phyloP scores from a whole-genome alignment of 2,888 invertebrate species.

The Metopia argyrocephala region DNA sequence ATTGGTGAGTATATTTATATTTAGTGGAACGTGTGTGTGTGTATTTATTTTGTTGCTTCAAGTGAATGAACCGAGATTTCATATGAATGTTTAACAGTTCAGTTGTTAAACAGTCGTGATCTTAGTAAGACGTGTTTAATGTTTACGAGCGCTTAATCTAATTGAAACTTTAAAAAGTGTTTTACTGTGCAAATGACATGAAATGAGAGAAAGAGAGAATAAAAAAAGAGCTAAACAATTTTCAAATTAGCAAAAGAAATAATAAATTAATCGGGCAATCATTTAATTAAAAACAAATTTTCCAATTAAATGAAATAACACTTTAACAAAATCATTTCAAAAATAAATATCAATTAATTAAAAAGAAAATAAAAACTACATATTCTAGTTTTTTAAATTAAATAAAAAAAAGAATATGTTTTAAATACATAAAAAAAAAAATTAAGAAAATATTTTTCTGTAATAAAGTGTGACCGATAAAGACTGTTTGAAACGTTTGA shows the following conservation, averaged over 20 bases:
- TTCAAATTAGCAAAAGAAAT: conserved; percentile 68
- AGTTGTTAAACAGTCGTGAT: conserved; percentile 79
- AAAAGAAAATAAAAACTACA: conserved; percentile 4
- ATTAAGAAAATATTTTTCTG: conserved; percentile 40
- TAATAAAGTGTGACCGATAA: too few relatives aligned
- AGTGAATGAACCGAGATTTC: conserved; percentile 67
- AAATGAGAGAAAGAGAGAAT: neutral
- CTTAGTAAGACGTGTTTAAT: conserved; percentile 77
- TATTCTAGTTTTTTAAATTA: conserved; percentile 6
- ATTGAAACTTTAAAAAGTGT: conserved; percentile 44
- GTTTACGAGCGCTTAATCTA: conserved; percentile 65
- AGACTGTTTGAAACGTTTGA: too few relatives aligned
- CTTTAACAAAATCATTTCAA: conserved; percentile 18
- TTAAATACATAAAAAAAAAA: conserved; percentile 47
- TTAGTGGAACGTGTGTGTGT: conserved; percentile 3
- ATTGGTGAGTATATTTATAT: conserved; percentile 32
- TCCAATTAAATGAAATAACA: conserved; percentile 58
- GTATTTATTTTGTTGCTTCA: conserved; percentile 20
- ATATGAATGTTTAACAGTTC: conserved; percentile 68
- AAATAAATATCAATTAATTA: neutral
- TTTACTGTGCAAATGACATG: conserved; percentile 9
- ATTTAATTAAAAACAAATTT: conserved; percentile 72
- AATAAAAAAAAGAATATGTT: conserved; percentile 66
- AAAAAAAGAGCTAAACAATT: conserved; percentile 67
- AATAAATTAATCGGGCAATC: conserved; percentile 70